Evolutionary conservation across 1,140 invertebrate genomes (phyloP).

Genomic region (Notospermus geniculatus): DNA sequence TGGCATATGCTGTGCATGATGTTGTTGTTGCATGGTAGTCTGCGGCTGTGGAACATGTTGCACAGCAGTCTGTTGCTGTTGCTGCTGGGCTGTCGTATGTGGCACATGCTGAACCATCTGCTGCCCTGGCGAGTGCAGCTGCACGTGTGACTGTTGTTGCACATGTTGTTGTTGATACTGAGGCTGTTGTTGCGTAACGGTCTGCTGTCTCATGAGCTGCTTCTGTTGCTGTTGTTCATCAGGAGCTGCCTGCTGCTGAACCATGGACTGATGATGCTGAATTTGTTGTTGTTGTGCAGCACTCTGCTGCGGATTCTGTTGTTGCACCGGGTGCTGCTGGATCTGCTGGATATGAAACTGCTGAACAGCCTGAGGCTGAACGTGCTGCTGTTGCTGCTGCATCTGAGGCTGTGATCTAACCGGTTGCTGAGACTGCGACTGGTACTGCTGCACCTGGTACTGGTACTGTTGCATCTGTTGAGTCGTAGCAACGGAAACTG

Average conservation of each 20-base stretch:
- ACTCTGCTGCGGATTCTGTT: too few species aligned
- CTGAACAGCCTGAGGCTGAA: too few species aligned
- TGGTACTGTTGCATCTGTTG: slow-evolving; percentile 17
- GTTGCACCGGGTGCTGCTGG: too few species aligned
- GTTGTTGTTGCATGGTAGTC: slow-evolving; percentile 9
- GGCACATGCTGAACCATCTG: neutral
- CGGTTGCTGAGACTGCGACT: slow-evolving; percentile 6
- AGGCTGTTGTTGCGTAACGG: neutral
- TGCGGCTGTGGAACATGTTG: slow-evolving; percentile 29
- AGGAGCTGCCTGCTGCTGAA: slow-evolving; percentile 1
- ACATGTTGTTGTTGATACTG: slow-evolving; percentile 6
- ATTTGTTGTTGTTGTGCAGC: slow-evolving; percentile 11
- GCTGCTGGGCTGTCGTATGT: slow-evolving; percentile 16
- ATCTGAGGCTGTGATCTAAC: neutral
- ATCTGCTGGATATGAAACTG: too few species aligned
- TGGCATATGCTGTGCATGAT: slow-evolving; percentile 3
- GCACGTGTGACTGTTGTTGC: neutral
- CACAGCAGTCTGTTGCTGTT: slow-evolving; percentile 14
- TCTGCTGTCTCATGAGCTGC: slow-evolving; percentile 1
- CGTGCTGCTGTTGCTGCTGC: neutral
- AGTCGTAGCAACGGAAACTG: neutral
- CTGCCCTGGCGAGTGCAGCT: neutral
- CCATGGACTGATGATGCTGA: neutral
- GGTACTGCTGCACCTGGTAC: slow-evolving; percentile 7
- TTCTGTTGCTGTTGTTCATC: too few species aligned